phyloP scores from a whole-genome alignment of 1,140 invertebrate species.

The Zelostemma sp. region DNA sequence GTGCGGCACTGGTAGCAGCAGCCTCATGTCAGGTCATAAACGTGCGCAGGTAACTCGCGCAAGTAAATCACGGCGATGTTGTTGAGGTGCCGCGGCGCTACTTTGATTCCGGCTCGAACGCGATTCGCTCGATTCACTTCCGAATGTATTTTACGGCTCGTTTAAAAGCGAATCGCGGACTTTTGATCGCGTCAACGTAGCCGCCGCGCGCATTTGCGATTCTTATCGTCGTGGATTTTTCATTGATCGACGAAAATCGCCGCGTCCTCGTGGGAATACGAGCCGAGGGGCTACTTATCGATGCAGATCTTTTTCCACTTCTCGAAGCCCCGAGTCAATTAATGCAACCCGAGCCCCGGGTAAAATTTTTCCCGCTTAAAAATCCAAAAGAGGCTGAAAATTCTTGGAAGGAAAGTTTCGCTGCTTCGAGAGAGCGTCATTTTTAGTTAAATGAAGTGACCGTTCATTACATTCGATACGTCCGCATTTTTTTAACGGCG shows the following conservation, averaged over 20 bases:
- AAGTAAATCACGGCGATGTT: slow-evolving; percentile 48
- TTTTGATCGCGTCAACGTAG: slow-evolving; percentile 27
- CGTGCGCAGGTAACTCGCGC: slow-evolving; percentile 47
- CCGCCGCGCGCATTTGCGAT: too few relatives aligned
- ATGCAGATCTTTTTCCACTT: too few relatives aligned
- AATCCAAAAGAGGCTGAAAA: too few relatives aligned
- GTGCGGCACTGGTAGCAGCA: slow-evolving; percentile 21
- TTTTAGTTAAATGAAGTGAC: slow-evolving; percentile 38
- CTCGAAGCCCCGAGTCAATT: too few relatives aligned
- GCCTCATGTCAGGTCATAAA: slow-evolving; percentile 47
- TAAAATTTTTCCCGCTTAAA: too few relatives aligned
- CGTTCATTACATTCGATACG: slow-evolving; percentile 36
- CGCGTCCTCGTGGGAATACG: too few relatives aligned
- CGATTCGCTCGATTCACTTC: slow-evolving; percentile 47
- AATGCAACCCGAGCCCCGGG: too few relatives aligned
- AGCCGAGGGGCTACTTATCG: too few relatives aligned
- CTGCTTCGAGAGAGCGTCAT: background rate
- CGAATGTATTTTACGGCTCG: slow-evolving; percentile 45
- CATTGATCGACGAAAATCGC: background rate
- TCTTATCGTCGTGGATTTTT: background rate
- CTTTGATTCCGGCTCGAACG: slow-evolving; percentile 39
- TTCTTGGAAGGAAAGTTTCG: too few relatives aligned
- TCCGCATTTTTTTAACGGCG: slow-evolving; percentile 35
- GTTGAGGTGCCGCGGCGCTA: slow-evolving; percentile 13
- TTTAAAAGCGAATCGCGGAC: slow-evolving; percentile 39